Percentiles rank a stretch among this genome's conserved stretches.
phyloP scores from a whole-genome alignment of 2,888 invertebrate genomes.

The Hetaerina titia region DNA sequence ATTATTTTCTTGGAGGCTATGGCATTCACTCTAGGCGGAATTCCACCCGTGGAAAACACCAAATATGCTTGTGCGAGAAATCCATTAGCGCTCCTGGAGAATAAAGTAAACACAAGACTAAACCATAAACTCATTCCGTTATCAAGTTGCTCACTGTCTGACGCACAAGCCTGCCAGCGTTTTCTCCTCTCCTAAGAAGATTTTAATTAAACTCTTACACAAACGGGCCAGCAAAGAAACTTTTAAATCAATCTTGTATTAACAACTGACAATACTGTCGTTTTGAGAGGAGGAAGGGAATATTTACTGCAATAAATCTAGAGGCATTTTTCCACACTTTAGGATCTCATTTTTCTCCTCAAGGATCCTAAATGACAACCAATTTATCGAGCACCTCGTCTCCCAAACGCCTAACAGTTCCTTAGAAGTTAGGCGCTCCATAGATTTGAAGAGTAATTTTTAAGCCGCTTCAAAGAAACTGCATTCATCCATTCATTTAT shows the following conservation, averaged over 20 bases:
- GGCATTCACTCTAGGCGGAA: neutral
- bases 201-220: no score
- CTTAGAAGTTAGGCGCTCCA: neutral
- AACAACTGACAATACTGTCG: no score
- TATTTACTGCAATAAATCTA: neutral
- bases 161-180: no score
- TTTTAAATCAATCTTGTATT: no score
- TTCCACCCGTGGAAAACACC: neutral
- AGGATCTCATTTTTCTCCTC: neutral
- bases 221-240: no score
- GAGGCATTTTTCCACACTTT: neutral
- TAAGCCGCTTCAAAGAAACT: neutral
- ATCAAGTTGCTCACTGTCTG: no score
- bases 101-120: no score
- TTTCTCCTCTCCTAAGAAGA: no score
- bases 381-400: neutral
- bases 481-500: slow-evolving; percentile 29
- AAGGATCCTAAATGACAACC: neutral
- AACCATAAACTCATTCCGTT: no score
- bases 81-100: no score
- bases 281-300: neutral
- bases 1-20: neutral
- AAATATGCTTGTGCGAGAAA: no score
- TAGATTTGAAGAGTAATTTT: neutral
- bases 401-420: neutral